Evolutionary conservation across 2,797 vertebrate species (phyloP).

Genomic region (Poecile montanus): DNA sequence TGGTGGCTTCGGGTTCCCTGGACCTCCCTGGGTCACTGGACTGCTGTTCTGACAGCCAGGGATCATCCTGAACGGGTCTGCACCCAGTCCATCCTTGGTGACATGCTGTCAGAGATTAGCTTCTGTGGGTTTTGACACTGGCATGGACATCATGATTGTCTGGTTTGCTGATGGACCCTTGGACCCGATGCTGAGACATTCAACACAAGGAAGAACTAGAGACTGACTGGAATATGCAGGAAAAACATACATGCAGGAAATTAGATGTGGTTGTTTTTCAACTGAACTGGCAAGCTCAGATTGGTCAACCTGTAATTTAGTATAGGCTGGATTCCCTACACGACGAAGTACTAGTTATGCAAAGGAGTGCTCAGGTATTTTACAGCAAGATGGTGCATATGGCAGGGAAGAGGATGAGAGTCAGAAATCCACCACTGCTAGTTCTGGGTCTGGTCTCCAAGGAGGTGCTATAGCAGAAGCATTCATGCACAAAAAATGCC

Average conservation of each 20-base stretch:
- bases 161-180: too few relatives aligned
- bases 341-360: not conserved
- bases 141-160: too few relatives aligned
- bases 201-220: too few relatives aligned
- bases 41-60: too few relatives aligned
- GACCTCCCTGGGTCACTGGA: too few relatives aligned
- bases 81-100: too few relatives aligned
- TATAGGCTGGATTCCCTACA: not conserved
- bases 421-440: not conserved
- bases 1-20: too few relatives aligned
- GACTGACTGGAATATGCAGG: constrained; percentile 57
- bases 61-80: too few relatives aligned
- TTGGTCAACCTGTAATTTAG: not conserved
- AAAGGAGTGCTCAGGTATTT: not conserved
- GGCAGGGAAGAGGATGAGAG: not conserved
- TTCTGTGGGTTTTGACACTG: too few relatives aligned
- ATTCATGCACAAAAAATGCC: not conserved
- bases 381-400: not conserved
- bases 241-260: constrained; percentile 50
- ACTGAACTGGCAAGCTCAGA: constrained; percentile 16
- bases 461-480: not conserved
- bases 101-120: too few relatives aligned
- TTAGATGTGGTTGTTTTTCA: constrained; percentile 46
- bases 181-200: too few relatives aligned
- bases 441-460: not conserved